Evolutionary conservation across 2,888 invertebrate genomes (phyloP).

Genomic region (Oeneis ivallda): DNA sequence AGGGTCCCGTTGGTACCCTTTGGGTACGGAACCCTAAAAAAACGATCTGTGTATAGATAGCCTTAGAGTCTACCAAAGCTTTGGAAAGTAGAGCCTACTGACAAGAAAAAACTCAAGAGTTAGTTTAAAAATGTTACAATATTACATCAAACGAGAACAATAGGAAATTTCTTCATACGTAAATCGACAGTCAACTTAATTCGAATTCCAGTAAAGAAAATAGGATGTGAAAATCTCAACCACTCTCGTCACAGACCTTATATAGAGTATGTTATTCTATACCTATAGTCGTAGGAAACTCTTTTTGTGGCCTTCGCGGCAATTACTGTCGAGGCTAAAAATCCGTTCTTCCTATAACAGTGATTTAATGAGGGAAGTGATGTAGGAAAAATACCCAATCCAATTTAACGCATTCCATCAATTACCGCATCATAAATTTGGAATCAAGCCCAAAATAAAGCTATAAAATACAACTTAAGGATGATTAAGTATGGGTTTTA

Average conservation of each 20-base stretch:
- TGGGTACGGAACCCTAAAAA: too few species aligned
- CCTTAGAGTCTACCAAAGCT: too few species aligned
- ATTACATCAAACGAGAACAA: not conserved
- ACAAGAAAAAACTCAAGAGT: too few species aligned
- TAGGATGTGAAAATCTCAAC: constrained; percentile 14
- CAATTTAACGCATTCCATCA: not conserved
- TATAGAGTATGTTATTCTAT: not conserved
- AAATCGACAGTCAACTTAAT: not conserved
- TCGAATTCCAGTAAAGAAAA: constrained; percentile 18
- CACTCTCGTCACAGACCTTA: constrained; percentile 5
- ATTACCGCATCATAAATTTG: too few species aligned
- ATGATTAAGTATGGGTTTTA: too few species aligned
- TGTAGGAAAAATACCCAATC: not conserved
- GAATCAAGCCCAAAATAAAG: too few species aligned
- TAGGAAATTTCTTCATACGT: not conserved
- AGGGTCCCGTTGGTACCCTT: too few species aligned
- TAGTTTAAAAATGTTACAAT: too few species aligned
- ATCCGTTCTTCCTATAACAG: constrained; percentile 3
- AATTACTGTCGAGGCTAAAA: constrained; percentile 3
- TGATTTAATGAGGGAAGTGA: constrained; percentile 5
- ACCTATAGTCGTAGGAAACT: not conserved
- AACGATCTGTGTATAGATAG: too few species aligned
- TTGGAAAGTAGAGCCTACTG: too few species aligned
- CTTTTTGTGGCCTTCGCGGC: not conserved
- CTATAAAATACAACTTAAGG: too few species aligned